phyloP scores from a whole-genome alignment of 2,113 vertebrate species.

The Esox niger region DNA sequence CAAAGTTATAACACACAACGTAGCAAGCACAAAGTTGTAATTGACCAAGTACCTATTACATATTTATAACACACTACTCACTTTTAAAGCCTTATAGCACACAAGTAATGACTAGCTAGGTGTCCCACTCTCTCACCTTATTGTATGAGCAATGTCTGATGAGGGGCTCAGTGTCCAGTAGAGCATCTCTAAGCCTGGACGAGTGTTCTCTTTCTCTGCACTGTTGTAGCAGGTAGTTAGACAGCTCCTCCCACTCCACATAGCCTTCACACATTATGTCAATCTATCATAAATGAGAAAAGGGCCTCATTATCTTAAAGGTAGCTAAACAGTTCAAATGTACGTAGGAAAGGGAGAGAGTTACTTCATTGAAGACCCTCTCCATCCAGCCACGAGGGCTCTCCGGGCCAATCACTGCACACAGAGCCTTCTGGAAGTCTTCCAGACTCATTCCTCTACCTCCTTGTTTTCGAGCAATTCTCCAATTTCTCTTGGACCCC shows the following conservation, averaged over 20 bases:
- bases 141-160: slow-evolving; percentile 55
- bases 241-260: slow-evolving; percentile 57
- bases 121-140: slow-evolving; percentile 36
- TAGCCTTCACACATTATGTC: slow-evolving; percentile 40
- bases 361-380: slow-evolving; percentile 60
- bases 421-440: slow-evolving; percentile 52
- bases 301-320: neutral
- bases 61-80: too few relatives aligned
- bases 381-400: slow-evolving; percentile 37
- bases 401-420: slow-evolving; percentile 39
- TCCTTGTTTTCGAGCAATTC: neutral
- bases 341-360: neutral
- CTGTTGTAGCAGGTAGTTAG: slow-evolving; percentile 56
- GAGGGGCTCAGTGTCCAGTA: slow-evolving; percentile 42
- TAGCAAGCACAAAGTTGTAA: too few relatives aligned
- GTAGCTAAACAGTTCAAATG: neutral
- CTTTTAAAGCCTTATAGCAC: too few relatives aligned
- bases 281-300: slow-evolving; percentile 39
- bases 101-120: too few relatives aligned
- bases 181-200: slow-evolving; percentile 26
- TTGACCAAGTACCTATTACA: too few relatives aligned
- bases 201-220: slow-evolving; percentile 52
- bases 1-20: too few relatives aligned
- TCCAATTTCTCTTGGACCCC: neutral
- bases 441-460: slow-evolving; percentile 36